phyloP scores from a whole-genome alignment of 2,797 vertebrate genomes.

The Etheostoma nigrum region DNA sequence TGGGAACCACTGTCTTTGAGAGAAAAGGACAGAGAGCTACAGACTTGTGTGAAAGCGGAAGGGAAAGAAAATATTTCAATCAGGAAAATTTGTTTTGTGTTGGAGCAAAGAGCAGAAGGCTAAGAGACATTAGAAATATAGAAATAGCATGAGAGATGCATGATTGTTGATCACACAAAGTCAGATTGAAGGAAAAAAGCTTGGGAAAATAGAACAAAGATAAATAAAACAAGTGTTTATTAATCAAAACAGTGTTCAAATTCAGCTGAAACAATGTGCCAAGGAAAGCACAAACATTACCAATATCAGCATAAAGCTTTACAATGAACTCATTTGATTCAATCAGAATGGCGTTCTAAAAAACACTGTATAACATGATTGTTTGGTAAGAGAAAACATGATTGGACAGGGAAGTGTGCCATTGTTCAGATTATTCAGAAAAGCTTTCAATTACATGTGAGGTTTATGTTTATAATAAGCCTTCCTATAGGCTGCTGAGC shows the following conservation, averaged over 20 bases:
- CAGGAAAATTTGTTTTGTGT: neutral
- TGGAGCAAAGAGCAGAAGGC: neutral
- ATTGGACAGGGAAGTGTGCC: conserved; percentile 5
- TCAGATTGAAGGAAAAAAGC: conserved; percentile 22
- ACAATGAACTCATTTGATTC: conserved; percentile 9
- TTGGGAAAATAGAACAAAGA: conserved; percentile 31
- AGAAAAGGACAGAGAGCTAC: neutral
- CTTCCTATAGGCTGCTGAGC: conserved; percentile 51
- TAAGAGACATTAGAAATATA: neutral
- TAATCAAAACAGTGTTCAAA: conserved; percentile 57
- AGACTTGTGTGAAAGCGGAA: conserved; percentile 4
- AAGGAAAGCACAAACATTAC: conserved; percentile 21
- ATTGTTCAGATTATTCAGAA: conserved; percentile 29
- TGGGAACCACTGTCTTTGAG: neutral
- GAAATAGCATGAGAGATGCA: conserved; percentile 7
- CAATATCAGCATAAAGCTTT: conserved; percentile 19
- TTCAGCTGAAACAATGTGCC: conserved; percentile 38
- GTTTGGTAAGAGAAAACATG: conserved; percentile 5
- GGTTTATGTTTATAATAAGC: conserved; percentile 19
- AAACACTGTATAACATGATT: conserved; percentile 11
- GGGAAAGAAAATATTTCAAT: neutral
- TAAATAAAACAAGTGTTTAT: conserved; percentile 65
- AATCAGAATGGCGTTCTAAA: conserved; percentile 1
- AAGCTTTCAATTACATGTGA: neutral
- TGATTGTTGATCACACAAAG: conserved; percentile 34